These are phyloP conservation scores for Albula glossodonta DNA, from an alignment of 2,113 vertebrate species.

Conservation along the genomic window DNA sequence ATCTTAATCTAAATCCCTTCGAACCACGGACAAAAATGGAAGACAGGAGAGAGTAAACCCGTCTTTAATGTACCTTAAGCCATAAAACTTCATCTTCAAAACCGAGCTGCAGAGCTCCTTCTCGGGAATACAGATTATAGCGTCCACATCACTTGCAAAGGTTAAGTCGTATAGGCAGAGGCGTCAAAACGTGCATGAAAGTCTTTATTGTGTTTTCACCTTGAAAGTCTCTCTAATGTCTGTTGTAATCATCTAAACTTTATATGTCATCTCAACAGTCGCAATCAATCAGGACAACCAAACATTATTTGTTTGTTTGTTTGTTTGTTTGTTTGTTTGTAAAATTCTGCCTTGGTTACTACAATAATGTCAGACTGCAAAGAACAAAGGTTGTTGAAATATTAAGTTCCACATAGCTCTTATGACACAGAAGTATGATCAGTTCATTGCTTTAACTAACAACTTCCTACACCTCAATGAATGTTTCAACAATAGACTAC, in stretches of 20 bases:
- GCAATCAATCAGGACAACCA: neutral
- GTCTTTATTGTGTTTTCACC: neutral
- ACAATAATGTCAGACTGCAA: neutral
- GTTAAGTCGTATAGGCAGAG: neutral
- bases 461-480: neutral
- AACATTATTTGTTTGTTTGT: neutral
- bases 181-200: neutral
- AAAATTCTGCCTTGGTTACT: no score
- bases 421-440: neutral
- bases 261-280: neutral
- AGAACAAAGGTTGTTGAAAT: neutral
- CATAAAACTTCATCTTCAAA: conserved; percentile 19
- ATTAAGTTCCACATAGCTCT: neutral
- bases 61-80: neutral
- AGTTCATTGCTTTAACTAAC: no score
- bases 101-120: conserved; percentile 6
- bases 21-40: neutral
- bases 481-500: neutral
- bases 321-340: no score
- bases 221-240: neutral
- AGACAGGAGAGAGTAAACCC: conserved; percentile 16
- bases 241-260: neutral
- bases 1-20: neutral
- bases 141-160: neutral
- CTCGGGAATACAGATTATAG: neutral